Evolutionary conservation across 2,888 invertebrate genomes (phyloP), one percentile per base, ranked within the genome.

Genomic region (Tenthredo scrophulariae): DNA sequence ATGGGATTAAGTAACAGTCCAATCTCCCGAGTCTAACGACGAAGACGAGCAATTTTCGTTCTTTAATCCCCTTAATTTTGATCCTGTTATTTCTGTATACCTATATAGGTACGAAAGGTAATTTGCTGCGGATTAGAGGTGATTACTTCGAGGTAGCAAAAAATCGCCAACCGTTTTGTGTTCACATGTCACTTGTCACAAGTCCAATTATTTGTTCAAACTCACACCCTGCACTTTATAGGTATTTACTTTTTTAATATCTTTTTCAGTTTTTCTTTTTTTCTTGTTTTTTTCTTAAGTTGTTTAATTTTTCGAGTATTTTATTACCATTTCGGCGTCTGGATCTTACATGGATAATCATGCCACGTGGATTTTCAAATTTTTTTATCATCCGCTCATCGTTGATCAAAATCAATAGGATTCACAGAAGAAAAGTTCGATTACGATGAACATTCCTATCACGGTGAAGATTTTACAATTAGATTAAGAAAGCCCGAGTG

Each of bases 11-110:
- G 33, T 18, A 22, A 26, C 10, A 26, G 62, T 62, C 62, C 62
- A 62, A 62, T 26, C 26, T 62, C 62, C 62, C 6, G 37, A 70
- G 70, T 70, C 33, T 70, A 33, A 37, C 70, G 37, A 70, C 37
- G 18, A 37, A 70, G 70, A 37, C 29, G 18, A 37, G 33, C 37
- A 70, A 70, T 70, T 70, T 70, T 37, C 7, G 18, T 70, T 70
- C 70, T 70, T 70, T 33, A 70, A 70, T 70, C 70, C 70, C 70
- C 70, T 70, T 70, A 70, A 70, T 70, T 70, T 37, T 70, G 18
- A 29, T 70, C 70, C n/a, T 37, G 15, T 70, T 29, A 33, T 37
- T 37, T 70, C 7, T 70, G 22, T 15, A 18, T 29, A 18, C 29
- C 33, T 18, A 13, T 15, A 33, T 6, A n/a, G 13, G 29, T n/a